A percentile compares a stretch with the other conserved stretches of the same genome.
phyloP scores from a whole-genome alignment of 2,888 invertebrate species.

The Electrophaes corylata region DNA sequence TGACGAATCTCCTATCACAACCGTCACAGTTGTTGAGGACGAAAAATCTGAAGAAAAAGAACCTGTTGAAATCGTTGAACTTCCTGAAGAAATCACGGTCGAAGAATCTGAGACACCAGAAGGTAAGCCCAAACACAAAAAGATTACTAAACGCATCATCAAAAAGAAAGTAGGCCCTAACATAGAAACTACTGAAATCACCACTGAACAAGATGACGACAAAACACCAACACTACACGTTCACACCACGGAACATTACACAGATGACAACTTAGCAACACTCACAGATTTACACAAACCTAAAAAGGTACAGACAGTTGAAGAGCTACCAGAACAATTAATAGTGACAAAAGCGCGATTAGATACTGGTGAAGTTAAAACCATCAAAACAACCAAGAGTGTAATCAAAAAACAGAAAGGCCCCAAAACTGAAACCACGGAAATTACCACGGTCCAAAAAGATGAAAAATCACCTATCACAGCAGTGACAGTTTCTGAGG shows the following conservation, averaged over 20 bases:
- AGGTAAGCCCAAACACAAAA: constrained; percentile 47
- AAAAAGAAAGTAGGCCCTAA: constrained; percentile 49
- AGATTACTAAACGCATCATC: constrained; percentile 47
- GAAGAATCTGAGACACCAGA: constrained; percentile 57
- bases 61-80: constrained; percentile 45
- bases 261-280: constrained; percentile 45
- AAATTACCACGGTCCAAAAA: constrained; percentile 38
- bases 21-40: constrained; percentile 52
- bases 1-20: constrained; percentile 32
- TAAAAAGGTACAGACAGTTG: constrained; percentile 47
- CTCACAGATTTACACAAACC: constrained; percentile 28
- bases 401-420: constrained; percentile 47
- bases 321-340: constrained; percentile 37
- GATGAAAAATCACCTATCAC: constrained; percentile 45
- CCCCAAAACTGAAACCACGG: constrained; percentile 42
- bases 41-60: constrained; percentile 31
- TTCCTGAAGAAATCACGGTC: constrained; percentile 54
- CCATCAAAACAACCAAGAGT: constrained; percentile 50
- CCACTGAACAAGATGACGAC: constrained; percentile 45
- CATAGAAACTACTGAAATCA: constrained; percentile 43
- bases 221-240: constrained; percentile 67
- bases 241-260: constrained; percentile 57
- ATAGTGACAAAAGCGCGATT: constrained; percentile 38
- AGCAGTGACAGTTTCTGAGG: constrained; percentile 52
- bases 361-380: constrained; percentile 48